phyloP scores from a whole-genome alignment of 2,797 vertebrate species.

The Coregonus sp. region DNA sequence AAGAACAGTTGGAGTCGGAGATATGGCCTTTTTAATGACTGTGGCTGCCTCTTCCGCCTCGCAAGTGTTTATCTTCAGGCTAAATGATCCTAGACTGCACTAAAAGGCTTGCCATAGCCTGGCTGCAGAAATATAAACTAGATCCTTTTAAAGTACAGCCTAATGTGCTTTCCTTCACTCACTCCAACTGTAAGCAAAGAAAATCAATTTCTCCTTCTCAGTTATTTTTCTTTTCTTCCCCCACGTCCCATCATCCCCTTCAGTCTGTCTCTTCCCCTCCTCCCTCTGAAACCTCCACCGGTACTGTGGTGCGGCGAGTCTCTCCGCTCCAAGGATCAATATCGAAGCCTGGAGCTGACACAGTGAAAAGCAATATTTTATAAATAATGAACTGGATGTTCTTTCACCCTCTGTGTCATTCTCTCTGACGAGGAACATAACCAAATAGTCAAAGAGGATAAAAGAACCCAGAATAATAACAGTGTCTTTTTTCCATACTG shows the following conservation, averaged over 20 bases:
- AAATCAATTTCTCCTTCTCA: not conserved
- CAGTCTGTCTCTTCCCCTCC: not conserved
- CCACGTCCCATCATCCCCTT: not conserved
- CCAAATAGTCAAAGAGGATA: slow-evolving; percentile 10
- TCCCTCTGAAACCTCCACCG: slow-evolving; percentile 44
- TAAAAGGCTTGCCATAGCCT: not conserved
- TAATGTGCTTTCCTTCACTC: not conserved
- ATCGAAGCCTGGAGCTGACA: slow-evolving; percentile 71
- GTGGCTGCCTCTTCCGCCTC: not conserved
- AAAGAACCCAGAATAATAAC: not conserved
- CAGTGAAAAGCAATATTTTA: slow-evolving; percentile 79
- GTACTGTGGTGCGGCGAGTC: slow-evolving; percentile 48
- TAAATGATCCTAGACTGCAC: not conserved
- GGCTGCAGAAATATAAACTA: not conserved
- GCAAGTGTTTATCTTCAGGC: not conserved
- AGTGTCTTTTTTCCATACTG: not conserved
- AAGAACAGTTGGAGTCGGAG: not conserved
- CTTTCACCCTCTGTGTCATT: slow-evolving; percentile 57
- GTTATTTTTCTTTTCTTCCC: not conserved
- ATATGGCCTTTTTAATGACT: not conserved
- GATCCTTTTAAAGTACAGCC: not conserved
- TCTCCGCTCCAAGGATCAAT: slow-evolving; percentile 70
- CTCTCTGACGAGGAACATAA: slow-evolving; percentile 38
- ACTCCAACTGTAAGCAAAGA: not conserved
- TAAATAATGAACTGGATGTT: slow-evolving; percentile 75